phyloP scores from a whole-genome alignment of 1,140 invertebrate genomes.

The Ceratoteleas bidentatus region DNA sequence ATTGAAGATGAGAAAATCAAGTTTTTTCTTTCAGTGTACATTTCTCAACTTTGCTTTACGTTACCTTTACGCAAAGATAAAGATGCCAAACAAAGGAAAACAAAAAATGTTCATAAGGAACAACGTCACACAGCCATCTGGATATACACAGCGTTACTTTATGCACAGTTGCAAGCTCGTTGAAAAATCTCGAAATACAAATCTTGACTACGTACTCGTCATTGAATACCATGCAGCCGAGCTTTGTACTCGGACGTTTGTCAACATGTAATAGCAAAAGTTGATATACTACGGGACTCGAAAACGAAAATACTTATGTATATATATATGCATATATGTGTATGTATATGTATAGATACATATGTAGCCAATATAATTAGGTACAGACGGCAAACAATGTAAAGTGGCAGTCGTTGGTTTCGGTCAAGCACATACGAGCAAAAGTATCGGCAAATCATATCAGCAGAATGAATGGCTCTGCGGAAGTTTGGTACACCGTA shows the following conservation, averaged over 20 bases:
- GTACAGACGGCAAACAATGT: no score
- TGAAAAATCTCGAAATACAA: constrained; percentile 24
- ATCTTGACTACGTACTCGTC: constrained; percentile 36
- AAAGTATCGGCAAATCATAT: constrained; percentile 42
- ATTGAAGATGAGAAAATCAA: no score
- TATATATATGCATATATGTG: no score
- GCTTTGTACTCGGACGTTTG: constrained; percentile 19
- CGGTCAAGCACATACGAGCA: constrained; percentile 55
- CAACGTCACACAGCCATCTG: constrained; percentile 10
- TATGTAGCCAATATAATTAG: constrained; percentile 19
- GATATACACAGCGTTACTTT: constrained; percentile 31
- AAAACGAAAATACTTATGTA: no score
- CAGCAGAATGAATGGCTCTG: constrained; percentile 30
- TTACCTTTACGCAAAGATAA: no score
- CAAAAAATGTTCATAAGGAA: no score
- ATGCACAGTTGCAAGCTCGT: constrained; percentile 39
- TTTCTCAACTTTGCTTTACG: no score
- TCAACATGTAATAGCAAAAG: constrained; percentile 30
- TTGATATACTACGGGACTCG: no score
- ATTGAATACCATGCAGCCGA: constrained; percentile 54
- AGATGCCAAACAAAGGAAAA: constrained; percentile 5
- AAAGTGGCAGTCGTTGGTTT: constrained; percentile 21
- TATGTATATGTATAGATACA: constrained; percentile 3
- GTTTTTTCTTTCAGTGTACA: constrained; percentile 27
- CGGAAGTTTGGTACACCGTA: constrained; percentile 31